A percentile compares a stretch with the other conserved stretches of the same genome.
These are phyloP conservation scores for Dicrostonyx torquatus DNA, from an alignment of 2,797 vertebrate genomes.

Conservation along the genomic window DNA sequence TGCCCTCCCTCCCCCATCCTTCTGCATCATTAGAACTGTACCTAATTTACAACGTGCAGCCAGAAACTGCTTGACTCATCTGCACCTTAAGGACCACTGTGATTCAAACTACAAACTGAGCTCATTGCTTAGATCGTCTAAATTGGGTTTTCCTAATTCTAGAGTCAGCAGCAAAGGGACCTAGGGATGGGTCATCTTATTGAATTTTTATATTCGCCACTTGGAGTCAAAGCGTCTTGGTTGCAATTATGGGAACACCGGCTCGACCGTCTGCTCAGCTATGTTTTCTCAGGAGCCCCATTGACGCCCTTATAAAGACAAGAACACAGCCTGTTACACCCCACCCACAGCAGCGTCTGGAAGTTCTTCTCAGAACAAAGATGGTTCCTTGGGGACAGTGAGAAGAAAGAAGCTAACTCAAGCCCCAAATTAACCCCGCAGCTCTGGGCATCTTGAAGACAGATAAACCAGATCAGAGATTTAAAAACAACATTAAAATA, in stretches of 20 bases:
- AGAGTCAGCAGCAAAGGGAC: slow-evolving; percentile 55
- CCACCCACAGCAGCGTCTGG: background rate
- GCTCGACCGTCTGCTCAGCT: slow-evolving; percentile 29
- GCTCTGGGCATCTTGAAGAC: slow-evolving; percentile 6
- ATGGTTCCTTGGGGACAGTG: background rate
- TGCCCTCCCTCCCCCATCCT: background rate
- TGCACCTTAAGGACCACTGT: background rate
- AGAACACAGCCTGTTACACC: background rate
- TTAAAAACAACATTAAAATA: background rate
- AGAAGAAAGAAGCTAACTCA: background rate
- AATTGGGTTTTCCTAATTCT: slow-evolving; percentile 42
- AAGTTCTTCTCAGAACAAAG: slow-evolving; percentile 34
- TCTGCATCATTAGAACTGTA: background rate
- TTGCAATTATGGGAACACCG: slow-evolving; percentile 44
- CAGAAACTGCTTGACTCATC: background rate
- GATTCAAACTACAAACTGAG: slow-evolving; percentile 1
- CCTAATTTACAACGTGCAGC: background rate
- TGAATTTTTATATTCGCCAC: slow-evolving; percentile 54
- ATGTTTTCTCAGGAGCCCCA: slow-evolving; percentile 48
- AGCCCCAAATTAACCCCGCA: background rate
- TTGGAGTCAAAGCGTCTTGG: slow-evolving; percentile 16
- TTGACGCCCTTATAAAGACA: slow-evolving; percentile 39
- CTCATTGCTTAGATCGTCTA: slow-evolving; percentile 47
- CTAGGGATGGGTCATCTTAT: slow-evolving; percentile 44
- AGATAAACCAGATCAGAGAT: background rate